These are phyloP conservation scores for Caenorhabditis tropicalis DNA, from an alignment of 1,140 invertebrate species.

Conservation along the genomic window DNA sequence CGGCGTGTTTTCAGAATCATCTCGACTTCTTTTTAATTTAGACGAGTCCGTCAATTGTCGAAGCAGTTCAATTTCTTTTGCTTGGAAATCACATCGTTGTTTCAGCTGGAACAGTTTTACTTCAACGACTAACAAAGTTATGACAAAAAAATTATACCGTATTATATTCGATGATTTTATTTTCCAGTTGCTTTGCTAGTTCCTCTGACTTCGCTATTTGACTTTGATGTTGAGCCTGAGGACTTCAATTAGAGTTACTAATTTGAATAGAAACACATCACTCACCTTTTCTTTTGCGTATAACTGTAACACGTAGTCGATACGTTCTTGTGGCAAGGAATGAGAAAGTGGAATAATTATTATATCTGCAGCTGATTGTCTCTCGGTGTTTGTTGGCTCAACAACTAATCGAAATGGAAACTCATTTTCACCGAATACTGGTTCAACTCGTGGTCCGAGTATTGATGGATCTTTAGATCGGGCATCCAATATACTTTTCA, in stretches of 20 bases:
- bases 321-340: background rate
- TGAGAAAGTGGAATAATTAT: background rate
- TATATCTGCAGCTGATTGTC: background rate
- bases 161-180: background rate
- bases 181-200: background rate
- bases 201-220: background rate
- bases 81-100: background rate
- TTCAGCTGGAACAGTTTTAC: background rate
- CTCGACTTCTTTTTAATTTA: background rate
- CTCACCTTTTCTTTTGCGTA: background rate
- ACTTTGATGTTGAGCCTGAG: background rate
- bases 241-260: no score
- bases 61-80: background rate
- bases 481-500: background rate
- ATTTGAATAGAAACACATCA: background rate
- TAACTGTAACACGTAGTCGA: background rate
- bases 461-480: background rate
- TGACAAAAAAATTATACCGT: background rate
- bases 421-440: background rate
- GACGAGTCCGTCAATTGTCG: background rate
- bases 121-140: background rate
- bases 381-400: background rate
- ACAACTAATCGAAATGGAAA: background rate
- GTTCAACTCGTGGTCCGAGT: conserved; percentile 2
- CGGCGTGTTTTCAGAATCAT: background rate